Percentiles rank a stretch among this genome's conserved stretches.
These are phyloP conservation scores for Spialia ferax DNA, from an alignment of 2,888 invertebrate genomes.

Conservation along the genomic window DNA sequence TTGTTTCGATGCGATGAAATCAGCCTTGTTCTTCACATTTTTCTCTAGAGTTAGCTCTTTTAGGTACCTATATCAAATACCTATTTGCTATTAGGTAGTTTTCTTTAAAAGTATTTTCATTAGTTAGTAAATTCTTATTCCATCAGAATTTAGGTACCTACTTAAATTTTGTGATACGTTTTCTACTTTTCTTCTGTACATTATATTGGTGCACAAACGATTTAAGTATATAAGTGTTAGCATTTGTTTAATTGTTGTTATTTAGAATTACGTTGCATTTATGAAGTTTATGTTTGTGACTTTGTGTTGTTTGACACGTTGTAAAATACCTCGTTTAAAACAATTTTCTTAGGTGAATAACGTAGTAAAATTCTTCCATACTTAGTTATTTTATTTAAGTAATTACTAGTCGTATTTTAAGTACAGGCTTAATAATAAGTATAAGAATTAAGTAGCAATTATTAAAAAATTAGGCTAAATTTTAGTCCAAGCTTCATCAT, in stretches of 20 bases:
- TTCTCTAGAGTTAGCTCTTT: constrained; percentile 2
- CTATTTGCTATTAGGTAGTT: constrained; percentile 2
- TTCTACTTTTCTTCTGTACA: constrained; percentile 7
- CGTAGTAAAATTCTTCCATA: constrained; percentile 49
- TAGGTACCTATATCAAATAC: no score
- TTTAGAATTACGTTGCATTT: constrained; percentile 67
- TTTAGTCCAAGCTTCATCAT: not conserved
- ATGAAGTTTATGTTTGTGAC: constrained; percentile 48
- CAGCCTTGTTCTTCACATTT: not conserved
- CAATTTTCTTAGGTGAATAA: constrained; percentile 28
- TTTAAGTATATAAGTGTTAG: constrained; percentile 50
- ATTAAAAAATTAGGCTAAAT: constrained; percentile 21
- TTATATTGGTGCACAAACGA: constrained; percentile 58
- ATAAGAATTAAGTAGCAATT: constrained; percentile 18
- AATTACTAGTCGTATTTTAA: constrained; percentile 62
- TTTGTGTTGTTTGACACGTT: no score
- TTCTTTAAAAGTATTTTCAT: not conserved
- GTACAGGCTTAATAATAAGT: constrained; percentile 52
- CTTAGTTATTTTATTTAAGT: constrained; percentile 39
- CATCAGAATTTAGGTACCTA: not conserved
- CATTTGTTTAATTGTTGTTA: constrained; percentile 51
- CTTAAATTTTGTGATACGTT: constrained; percentile 33
- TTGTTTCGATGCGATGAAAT: not conserved
- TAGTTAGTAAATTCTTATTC: not conserved
- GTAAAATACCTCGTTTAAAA: constrained; percentile 7